phyloP scores from a whole-genome alignment of 1,140 invertebrate genomes.

The Micrasema minimum region DNA sequence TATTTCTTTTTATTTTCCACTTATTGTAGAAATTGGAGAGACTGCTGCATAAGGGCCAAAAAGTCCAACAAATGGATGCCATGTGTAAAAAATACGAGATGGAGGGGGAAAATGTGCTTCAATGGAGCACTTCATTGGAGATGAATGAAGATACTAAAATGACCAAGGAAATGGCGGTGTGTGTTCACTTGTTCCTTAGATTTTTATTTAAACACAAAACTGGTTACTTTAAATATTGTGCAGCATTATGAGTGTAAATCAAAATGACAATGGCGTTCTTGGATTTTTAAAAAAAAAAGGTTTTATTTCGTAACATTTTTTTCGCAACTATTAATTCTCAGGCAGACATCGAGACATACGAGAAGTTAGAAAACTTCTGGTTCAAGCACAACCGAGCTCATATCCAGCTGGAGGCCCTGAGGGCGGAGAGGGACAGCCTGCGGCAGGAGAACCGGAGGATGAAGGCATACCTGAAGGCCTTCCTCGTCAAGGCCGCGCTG shows the following conservation, averaged over 20 bases:
- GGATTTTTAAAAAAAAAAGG: no score
- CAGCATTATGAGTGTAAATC: no score
- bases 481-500: slow-evolving; percentile 62
- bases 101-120: slow-evolving; percentile 56
- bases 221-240: no score
- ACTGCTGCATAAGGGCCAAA: slow-evolving; percentile 57
- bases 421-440: slow-evolving; percentile 60
- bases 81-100: slow-evolving; percentile 64
- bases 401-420: slow-evolving; percentile 60
- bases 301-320: no score
- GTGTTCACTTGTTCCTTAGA: no score
- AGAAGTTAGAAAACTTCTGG: slow-evolving; percentile 63
- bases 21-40: slow-evolving; percentile 59
- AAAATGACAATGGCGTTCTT: no score
- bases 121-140: slow-evolving; percentile 37
- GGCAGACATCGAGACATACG: slow-evolving; percentile 62
- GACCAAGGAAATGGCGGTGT: slow-evolving; percentile 31
- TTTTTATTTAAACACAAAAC: no score
- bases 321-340: slow-evolving; percentile 53
- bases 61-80: slow-evolving; percentile 59
- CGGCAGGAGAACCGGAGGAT: slow-evolving; percentile 61
- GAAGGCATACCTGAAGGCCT: slow-evolving; percentile 64
- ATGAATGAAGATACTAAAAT: slow-evolving; percentile 30
- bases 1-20: no score
- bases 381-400: slow-evolving; percentile 62